These are phyloP conservation scores for Melitaea cinxia DNA, from an alignment of 1,140 invertebrate species.

Conservation along the genomic window DNA sequence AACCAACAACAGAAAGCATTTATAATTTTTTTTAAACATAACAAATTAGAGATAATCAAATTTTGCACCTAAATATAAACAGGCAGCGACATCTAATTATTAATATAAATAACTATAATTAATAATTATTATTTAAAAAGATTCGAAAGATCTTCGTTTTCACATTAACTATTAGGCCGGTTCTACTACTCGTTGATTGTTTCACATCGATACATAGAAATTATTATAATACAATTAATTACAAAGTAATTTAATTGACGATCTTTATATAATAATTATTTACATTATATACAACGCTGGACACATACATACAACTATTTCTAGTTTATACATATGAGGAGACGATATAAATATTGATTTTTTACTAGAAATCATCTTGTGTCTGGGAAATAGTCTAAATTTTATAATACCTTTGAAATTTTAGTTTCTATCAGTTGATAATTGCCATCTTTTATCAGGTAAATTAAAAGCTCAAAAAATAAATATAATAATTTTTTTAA, in stretches of 20 bases:
- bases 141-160: constrained; percentile 35
- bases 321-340: no score
- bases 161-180: constrained; percentile 68
- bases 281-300: constrained; percentile 20
- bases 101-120: constrained; percentile 25
- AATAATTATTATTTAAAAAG: constrained; percentile 17
- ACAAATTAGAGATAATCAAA: constrained; percentile 10
- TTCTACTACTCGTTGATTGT: constrained; percentile 66
- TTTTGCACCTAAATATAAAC: constrained; percentile 18
- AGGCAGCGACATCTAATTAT: constrained; percentile 19
- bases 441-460: no score
- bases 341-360: no score
- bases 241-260: constrained; percentile 22
- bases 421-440: no score
- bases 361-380: no score
- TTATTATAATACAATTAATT: constrained; percentile 13
- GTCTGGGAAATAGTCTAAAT: no score
- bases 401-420: no score
- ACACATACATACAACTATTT: no score
- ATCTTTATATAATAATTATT: constrained; percentile 22
- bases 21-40: neutral
- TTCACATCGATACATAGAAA: constrained; percentile 15
- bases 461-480: no score
- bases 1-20: neutral
- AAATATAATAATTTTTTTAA: no score